These are phyloP conservation scores for Hiodon tergisus DNA, from an alignment of 2,113 vertebrate species.

Conservation along the genomic window DNA sequence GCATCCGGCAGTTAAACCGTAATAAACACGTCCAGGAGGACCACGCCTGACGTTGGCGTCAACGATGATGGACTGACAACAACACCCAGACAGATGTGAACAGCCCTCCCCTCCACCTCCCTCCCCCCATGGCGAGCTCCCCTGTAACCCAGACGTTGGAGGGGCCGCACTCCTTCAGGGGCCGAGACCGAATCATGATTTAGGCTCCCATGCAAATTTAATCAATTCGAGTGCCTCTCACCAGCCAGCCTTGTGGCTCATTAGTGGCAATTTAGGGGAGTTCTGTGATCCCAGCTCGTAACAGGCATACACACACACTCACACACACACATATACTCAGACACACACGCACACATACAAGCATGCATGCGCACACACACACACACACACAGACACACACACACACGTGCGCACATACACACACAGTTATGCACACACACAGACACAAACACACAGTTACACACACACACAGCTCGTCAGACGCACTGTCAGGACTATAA, in stretches of 20 bases:
- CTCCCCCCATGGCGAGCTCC: constrained; percentile 34
- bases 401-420: constrained; percentile 22
- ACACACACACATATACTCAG: constrained; percentile 33
- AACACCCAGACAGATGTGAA: constrained; percentile 62
- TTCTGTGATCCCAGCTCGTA: constrained; percentile 62
- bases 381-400: constrained; percentile 34
- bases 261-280: constrained; percentile 70
- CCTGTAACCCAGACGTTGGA: constrained; percentile 46
- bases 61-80: constrained; percentile 65
- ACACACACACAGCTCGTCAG: constrained; percentile 34
- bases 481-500: constrained; percentile 58
- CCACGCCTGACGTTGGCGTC: constrained; percentile 45
- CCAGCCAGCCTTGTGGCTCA: constrained; percentile 65
- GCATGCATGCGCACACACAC: constrained; percentile 32
- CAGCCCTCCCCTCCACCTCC: constrained; percentile 15
- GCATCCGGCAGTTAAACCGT: constrained; percentile 65
- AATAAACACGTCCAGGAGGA: constrained; percentile 65
- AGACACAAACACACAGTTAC: constrained; percentile 26
- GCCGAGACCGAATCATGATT: constrained; percentile 55
- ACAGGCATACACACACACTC: constrained; percentile 41
- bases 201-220: constrained; percentile 77
- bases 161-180: constrained; percentile 28
- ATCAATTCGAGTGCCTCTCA: constrained; percentile 74
- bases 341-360: constrained; percentile 26
- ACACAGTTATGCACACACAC: constrained; percentile 40